phyloP scores from a whole-genome alignment of 2,888 invertebrate species.

The Euphydryas editha region DNA sequence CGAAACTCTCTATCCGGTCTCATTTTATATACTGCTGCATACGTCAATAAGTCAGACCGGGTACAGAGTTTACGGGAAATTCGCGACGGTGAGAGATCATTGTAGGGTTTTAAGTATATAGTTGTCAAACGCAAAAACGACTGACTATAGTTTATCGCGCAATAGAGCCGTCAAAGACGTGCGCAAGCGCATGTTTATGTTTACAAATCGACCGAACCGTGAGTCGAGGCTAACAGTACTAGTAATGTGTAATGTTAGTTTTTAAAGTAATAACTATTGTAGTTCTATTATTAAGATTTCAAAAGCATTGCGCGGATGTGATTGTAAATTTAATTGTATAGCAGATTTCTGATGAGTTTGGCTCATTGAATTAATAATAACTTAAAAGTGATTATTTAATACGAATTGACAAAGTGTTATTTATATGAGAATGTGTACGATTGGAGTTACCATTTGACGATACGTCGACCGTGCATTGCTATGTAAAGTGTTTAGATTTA shows the following conservation, averaged over 20 bases:
- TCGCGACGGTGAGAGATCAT: background rate
- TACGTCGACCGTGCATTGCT: constrained; percentile 44
- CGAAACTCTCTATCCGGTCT: background rate
- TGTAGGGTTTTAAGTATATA: constrained; percentile 5
- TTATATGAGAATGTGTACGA: constrained; percentile 22
- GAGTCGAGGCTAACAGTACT: constrained; percentile 6
- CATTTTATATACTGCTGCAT: constrained; percentile 4
- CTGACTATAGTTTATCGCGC: constrained; percentile 24
- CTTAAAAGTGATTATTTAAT: constrained; percentile 22
- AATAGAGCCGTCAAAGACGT: constrained; percentile 2
- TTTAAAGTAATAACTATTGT: constrained; percentile 6
- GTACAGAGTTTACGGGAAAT: background rate
- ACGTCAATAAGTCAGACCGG: background rate
- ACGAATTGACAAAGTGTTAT: constrained; percentile 17
- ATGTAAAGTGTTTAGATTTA: constrained; percentile 56
- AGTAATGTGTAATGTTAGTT: constrained; percentile 2
- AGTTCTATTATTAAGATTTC: constrained; percentile 31
- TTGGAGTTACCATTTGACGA: constrained; percentile 20
- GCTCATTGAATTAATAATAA: background rate
- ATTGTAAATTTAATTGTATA: constrained; percentile 23
- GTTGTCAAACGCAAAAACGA: constrained; percentile 21
- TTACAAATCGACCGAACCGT: background rate
- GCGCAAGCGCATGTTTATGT: background rate
- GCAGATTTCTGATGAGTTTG: constrained; percentile 1
- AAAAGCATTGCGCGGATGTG: constrained; percentile 26